Base-by-base conservation (phyloP, 1,140 invertebrate species). In the Planococcus citri region DNA sequence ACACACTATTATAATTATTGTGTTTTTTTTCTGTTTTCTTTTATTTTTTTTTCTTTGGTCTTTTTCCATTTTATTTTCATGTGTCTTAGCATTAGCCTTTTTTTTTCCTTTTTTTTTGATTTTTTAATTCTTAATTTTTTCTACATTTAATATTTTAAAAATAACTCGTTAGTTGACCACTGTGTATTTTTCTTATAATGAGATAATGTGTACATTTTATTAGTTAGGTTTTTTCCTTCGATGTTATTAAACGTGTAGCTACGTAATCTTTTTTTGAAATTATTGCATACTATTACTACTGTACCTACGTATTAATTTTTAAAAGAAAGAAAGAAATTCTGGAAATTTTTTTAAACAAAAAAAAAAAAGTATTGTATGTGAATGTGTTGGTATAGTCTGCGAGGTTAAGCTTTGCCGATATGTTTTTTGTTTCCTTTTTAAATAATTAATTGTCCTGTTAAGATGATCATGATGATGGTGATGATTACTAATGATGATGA, bases 111-210 rank as follows among this genome's bases (percentile, higher is more conserved):
- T 69, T 68, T 72, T 17, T 69, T 51, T 58, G 64, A 69, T 24
- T 27, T 69, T 69, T 69, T 51, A 60, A 51, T 33, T 69, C 27
- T 74, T 75, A 75, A 76, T 74, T 75, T 74, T 75, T 75, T 75
- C 73, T 76, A 74, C 77, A 8, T 37, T 37, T 51, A 51, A 6
- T 6, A 51, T 51, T 51, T 51, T 51, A 51, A 51, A n/a, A n/a
- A 51, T 51, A 51, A 51, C n/a, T 51, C 41, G 41, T 51, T 51
- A 51, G 41, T 51, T 51, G 41, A 51, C 41, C 41, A 51, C n/a
- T 51, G 41, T 51, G 41, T 51, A 14, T 51, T 17, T 51, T 17
- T 51, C 2, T 20, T 51, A 37, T 37, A 14, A 37, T n/a, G n/a
- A n/a, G n/a, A 37, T 8, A 8, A 37, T 51, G 10, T 51, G 41